A percentile compares a stretch with the other conserved stretches of the same genome.
phyloP scores from a whole-genome alignment of 2,888 invertebrate species.

The Drosophila greeni region DNA sequence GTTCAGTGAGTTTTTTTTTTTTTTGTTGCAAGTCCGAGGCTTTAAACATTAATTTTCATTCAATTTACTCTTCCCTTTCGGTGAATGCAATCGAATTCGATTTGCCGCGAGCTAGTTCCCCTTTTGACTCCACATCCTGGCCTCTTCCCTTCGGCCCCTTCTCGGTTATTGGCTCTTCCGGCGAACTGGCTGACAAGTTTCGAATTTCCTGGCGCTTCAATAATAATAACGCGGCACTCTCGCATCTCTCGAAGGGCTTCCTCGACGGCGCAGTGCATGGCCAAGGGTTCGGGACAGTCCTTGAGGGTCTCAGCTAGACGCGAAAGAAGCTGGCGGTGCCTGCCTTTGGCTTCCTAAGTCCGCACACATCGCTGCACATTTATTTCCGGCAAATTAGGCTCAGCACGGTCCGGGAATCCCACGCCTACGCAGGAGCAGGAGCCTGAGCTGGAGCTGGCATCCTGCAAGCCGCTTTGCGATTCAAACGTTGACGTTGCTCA shows the following conservation, averaged over 20 bases:
- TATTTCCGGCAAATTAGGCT: constrained; percentile 72
- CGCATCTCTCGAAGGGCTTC: constrained; percentile 3
- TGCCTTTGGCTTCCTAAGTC: constrained; percentile 56
- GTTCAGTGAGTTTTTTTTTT: neutral
- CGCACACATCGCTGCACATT: constrained; percentile 69
- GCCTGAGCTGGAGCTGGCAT: constrained; percentile 31
- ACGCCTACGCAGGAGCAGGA: constrained; percentile 12
- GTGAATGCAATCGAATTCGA: constrained; percentile 43
- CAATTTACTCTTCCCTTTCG: constrained; percentile 10
- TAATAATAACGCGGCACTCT: constrained; percentile 43
- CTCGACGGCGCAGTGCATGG: constrained; percentile 14
- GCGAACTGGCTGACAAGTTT: constrained; percentile 60
- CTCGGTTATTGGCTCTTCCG: constrained; percentile 24
- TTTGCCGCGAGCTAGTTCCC: constrained; percentile 49
- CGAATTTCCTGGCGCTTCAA: constrained; percentile 62
- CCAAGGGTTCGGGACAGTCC: neutral
- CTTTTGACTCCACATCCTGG: neutral
- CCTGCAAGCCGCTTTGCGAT: constrained; percentile 52
- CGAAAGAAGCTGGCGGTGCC: constrained; percentile 8
- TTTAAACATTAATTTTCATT: constrained; percentile 20
- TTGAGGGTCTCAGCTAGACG: constrained; percentile 27
- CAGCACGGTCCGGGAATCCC: constrained; percentile 34
- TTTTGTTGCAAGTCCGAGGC: neutral
- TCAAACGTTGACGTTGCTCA: constrained; percentile 51
- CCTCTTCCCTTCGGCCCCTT: neutral